phyloP scores from a whole-genome alignment of 2,888 invertebrate genomes.

The Torymus tubicola region DNA sequence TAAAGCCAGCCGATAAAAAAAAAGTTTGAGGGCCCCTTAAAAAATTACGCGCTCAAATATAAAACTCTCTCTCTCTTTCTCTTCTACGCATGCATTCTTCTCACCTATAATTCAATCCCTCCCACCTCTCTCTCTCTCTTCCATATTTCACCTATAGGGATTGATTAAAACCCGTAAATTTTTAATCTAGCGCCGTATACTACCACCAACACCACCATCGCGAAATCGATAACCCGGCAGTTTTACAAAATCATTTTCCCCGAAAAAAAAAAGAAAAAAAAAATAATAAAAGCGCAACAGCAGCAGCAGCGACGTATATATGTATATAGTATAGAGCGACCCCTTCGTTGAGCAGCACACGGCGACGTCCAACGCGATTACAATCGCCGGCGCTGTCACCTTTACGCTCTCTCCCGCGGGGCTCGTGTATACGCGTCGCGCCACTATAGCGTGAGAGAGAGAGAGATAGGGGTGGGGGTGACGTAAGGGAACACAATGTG shows the following conservation, averaged over 20 bases:
- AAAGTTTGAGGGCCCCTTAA: conserved; percentile 29
- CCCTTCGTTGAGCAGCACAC: too few species aligned
- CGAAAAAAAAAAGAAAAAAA: not conserved
- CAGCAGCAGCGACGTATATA: not conserved
- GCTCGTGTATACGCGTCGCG: not conserved
- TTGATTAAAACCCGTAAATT: conserved; percentile 52
- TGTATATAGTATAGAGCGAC: too few species aligned
- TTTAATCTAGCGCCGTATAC: conserved; percentile 33
- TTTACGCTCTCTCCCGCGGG: conserved; percentile 1
- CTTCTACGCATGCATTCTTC: too few species aligned
- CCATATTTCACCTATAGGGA: not conserved
- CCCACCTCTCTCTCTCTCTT: too few species aligned
- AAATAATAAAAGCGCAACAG: not conserved
- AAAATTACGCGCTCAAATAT: conserved; percentile 29
- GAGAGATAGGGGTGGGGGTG: not conserved
- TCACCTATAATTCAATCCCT: too few species aligned
- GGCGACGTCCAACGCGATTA: conserved; percentile 11
- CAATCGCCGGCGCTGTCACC: conserved; percentile 31
- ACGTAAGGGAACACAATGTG: too few species aligned
- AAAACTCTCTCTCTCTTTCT: not conserved
- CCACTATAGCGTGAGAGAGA: not conserved
- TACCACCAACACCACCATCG: conserved; percentile 28
- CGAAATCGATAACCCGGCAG: not conserved
- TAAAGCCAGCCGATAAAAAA: conserved; percentile 14
- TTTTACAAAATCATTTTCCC: conserved; percentile 9